Conservation (phyloP, 2,888 invertebrate genomes). For the Acleris holmiana region DNA sequence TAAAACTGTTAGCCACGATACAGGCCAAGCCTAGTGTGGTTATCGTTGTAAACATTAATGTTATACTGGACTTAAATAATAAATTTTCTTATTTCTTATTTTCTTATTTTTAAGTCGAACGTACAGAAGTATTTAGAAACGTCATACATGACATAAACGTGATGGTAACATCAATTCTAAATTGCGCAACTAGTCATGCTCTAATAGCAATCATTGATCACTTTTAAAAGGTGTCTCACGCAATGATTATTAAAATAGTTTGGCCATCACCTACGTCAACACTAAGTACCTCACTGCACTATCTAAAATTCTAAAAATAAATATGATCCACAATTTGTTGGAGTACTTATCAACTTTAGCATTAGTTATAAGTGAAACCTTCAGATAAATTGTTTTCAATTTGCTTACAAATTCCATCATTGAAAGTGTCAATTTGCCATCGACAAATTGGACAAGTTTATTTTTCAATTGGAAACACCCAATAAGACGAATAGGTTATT, state of each 20-base stretch:
- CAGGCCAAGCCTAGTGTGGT: no score
- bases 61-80: no score
- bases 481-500: slow-evolving; percentile 28
- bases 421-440: not conserved
- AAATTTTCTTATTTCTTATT: no score
- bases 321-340: not conserved
- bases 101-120: no score
- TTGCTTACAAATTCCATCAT: not conserved
- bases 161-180: slow-evolving; percentile 1
- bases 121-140: not conserved
- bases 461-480: slow-evolving; percentile 28
- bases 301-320: no score
- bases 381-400: not conserved
- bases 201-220: slow-evolving; percentile 3
- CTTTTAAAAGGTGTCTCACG: not conserved
- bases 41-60: no score
- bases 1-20: no score
- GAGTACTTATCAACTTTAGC: no score
- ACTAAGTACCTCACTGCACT: no score
- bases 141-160: not conserved
- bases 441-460: slow-evolving; percentile 19
- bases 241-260: not conserved
- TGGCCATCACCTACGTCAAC: not conserved
- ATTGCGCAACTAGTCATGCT: not conserved
- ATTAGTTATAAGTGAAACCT: no score